Conservation (phyloP, 1,140 invertebrate species). For the Eupristina koningsbergeri region DNA sequence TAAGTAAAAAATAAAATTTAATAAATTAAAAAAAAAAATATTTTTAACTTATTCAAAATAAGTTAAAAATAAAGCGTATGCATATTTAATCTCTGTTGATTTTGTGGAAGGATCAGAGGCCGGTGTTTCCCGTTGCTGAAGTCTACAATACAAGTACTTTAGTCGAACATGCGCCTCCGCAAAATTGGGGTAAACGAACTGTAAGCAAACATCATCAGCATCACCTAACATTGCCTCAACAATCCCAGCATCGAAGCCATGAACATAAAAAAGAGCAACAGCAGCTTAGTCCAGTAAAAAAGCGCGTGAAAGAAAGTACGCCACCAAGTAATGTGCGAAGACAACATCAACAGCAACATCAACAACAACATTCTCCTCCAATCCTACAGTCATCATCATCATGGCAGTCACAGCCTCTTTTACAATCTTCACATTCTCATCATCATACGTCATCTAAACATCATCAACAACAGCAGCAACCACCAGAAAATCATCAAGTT, state of each 20-base stretch:
- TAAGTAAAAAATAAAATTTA: no score
- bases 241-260: conserved; percentile 69
- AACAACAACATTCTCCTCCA: conserved; percentile 27
- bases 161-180: conserved; percentile 74
- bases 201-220: conserved; percentile 76
- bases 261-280: conserved; percentile 89
- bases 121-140: conserved; percentile 79
- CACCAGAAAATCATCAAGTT: conserved; percentile 72
- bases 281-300: conserved; percentile 96
- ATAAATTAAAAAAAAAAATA: no score
- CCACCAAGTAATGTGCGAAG: conserved; percentile 78
- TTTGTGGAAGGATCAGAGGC: conserved; percentile 76
- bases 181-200: conserved; percentile 73
- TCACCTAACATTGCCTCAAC: conserved; percentile 72
- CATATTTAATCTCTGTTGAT: conserved; percentile 61
- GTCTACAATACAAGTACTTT: conserved; percentile 75
- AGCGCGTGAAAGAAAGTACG: conserved; percentile 96
- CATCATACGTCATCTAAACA: conserved; percentile 66
- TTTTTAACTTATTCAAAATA: no score
- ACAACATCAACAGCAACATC: conserved; percentile 62
- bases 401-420: conserved; percentile 31
- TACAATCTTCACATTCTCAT: conserved; percentile 13
- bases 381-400: neutral
- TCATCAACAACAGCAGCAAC: conserved; percentile 71
- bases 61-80: neutral